A percentile compares a stretch with the other conserved stretches of the same genome.
phyloP scores from a whole-genome alignment of 2,113 vertebrate genomes.

The Thermophis baileyi region DNA sequence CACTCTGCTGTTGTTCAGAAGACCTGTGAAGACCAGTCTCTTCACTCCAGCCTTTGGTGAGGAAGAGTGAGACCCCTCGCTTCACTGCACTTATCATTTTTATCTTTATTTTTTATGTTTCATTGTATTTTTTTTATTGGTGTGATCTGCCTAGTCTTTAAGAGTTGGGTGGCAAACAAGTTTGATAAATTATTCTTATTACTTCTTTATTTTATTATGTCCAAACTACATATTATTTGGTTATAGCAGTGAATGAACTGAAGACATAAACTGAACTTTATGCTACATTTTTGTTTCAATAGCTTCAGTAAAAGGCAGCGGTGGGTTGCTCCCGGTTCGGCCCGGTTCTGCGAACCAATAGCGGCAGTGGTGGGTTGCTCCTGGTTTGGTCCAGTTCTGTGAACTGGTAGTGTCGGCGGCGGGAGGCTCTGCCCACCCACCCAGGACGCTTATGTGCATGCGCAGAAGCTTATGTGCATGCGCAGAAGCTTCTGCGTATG shows the following conservation, averaged over 20 bases:
- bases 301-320: conserved; percentile 9
- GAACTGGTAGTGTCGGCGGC: too few species aligned
- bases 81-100: not conserved
- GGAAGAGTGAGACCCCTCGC: not conserved
- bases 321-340: too few species aligned
- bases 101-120: not conserved
- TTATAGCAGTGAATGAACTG: conserved; percentile 22
- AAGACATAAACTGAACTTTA: not conserved
- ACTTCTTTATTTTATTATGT: conserved; percentile 1
- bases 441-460: too few species aligned
- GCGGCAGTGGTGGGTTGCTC: too few species aligned
- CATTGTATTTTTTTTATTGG: not conserved
- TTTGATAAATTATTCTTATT: not conserved
- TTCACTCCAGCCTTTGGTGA: not conserved
- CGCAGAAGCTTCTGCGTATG: too few species aligned
- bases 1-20: not conserved
- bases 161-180: not conserved
- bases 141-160: not conserved
- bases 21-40: not conserved
- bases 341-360: too few species aligned
- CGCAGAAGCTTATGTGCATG: too few species aligned
- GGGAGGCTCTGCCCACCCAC: too few species aligned
- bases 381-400: too few species aligned
- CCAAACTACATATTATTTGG: conserved; percentile 4
- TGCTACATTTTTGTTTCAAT: conserved; percentile 23